Evolutionary conservation across 2,113 vertebrate species (phyloP).

Genomic region (Equus quagga): DNA sequence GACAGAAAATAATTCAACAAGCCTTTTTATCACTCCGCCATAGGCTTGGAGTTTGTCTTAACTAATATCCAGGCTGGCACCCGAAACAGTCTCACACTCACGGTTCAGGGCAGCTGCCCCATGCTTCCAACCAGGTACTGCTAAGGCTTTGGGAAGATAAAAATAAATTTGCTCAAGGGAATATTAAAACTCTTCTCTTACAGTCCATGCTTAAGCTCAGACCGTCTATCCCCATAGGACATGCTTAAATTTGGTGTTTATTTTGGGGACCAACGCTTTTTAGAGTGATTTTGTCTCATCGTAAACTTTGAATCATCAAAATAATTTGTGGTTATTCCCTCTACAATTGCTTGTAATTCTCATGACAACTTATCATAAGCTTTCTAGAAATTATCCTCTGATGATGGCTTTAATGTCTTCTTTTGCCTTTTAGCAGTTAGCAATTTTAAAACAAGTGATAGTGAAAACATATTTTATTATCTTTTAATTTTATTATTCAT

Average conservation of each 20-base stretch:
- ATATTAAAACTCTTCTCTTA: background rate
- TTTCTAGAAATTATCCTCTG: slow-evolving; percentile 29
- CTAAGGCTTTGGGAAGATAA: background rate
- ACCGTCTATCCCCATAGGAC: background rate
- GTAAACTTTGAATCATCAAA: slow-evolving; percentile 7
- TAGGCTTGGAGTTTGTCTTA: background rate
- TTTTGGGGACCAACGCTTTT: background rate
- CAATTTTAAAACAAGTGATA: slow-evolving; percentile 35
- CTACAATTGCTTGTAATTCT: background rate
- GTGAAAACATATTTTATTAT: background rate
- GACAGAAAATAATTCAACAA: background rate
- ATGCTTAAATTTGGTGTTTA: background rate
- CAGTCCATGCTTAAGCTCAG: background rate
- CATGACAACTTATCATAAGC: slow-evolving; percentile 15
- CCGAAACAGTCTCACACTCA: too few species aligned
- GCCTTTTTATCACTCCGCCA: background rate
- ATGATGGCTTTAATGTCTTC: background rate
- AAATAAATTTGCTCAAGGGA: background rate
- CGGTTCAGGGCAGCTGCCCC: rapidly evolving
- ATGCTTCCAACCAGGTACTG: background rate
- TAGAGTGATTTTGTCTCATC: background rate
- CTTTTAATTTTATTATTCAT: slow-evolving; percentile 24
- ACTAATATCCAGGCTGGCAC: background rate
- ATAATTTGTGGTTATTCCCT: background rate
- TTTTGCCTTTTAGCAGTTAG: slow-evolving; percentile 18